Percentiles rank a stretch among this genome's conserved stretches.
These are phyloP conservation scores for Cinara cedri DNA, from an alignment of 2,888 invertebrate genomes.

Conservation along the genomic window DNA sequence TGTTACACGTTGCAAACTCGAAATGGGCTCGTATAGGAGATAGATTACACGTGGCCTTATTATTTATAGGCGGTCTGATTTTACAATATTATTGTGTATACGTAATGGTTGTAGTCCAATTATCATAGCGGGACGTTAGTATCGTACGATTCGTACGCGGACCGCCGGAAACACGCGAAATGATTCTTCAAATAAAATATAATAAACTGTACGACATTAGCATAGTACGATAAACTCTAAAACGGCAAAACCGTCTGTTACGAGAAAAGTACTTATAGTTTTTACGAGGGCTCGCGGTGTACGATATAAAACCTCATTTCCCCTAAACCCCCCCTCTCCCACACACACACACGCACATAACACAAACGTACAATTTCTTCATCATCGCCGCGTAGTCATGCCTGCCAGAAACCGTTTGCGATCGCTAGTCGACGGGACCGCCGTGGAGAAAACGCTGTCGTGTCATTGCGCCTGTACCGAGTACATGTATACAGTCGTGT, in stretches of 20 bases:
- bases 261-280: conserved; percentile 23
- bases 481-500: not conserved
- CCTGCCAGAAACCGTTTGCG: not conserved
- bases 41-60: no score
- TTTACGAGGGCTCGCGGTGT: not conserved
- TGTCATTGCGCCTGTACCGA: not conserved
- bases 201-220: conserved; percentile 1
- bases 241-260: not conserved
- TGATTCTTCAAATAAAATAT: not conserved
- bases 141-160: not conserved
- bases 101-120: no score
- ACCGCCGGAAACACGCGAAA: not conserved
- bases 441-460: conserved; percentile 45
- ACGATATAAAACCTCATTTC: conserved; percentile 48
- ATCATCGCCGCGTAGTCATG: not conserved
- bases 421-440: not conserved
- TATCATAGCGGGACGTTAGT: not conserved
- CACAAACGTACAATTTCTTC: no score
- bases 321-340: conserved; percentile 1
- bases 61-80: no score
- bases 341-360: conserved; percentile 5
- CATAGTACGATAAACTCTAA: not conserved
- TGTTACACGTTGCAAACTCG: no score
- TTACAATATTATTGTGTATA: no score
- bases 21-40: no score